Evolutionary conservation across 2,888 invertebrate species (phyloP), one percentile per base, ranked within the genome.

Genomic region (Luperina testacea): DNA sequence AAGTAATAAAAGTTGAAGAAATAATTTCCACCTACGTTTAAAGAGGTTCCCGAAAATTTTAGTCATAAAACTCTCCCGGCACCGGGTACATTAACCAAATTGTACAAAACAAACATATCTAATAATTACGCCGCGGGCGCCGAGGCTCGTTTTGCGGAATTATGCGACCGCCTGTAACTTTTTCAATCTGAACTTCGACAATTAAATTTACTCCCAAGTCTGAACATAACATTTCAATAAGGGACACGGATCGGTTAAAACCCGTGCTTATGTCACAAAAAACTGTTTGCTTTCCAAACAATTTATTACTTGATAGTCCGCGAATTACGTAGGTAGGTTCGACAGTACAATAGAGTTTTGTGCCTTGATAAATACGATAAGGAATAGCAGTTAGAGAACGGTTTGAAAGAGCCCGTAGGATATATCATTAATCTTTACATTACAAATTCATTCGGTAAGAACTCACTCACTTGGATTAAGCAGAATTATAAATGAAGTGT

Each of bases 401-500:
- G 91, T 93, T 94, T 93, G 92, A 94, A 93, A 92, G 93, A 91
- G 92, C 92, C 91, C 90, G 89, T 91, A 91, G 91, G 91, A 91
- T 93, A 92, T 93, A 94, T 94, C 95, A 96, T 96, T 96, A 96
- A 96, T 96, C 96, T 95, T 95, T 92, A 95, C 95, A 96, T 96
- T 95, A 96, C 95, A 96, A 95, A 96, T 96, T 96, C 96, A 96
- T 95, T 95, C 94, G 92, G 95, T 95, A 96, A 95, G 95, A 95
- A 95, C 95, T 96, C 95, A 95, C 95, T 95, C 95, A 94, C 94
- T 95, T 91, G 96, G 95, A 95, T 96, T 96, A 96, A 95, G 95
- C 94, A 92, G 95, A 95, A 96, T 96, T 96, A 96, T 96, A 96
- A 96, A 96, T 96, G 96, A 95, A 94, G 95, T 96, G 96, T 95